Conservation (phyloP, 2,113 vertebrate genomes). For the Deroptyus accipitrinus region DNA sequence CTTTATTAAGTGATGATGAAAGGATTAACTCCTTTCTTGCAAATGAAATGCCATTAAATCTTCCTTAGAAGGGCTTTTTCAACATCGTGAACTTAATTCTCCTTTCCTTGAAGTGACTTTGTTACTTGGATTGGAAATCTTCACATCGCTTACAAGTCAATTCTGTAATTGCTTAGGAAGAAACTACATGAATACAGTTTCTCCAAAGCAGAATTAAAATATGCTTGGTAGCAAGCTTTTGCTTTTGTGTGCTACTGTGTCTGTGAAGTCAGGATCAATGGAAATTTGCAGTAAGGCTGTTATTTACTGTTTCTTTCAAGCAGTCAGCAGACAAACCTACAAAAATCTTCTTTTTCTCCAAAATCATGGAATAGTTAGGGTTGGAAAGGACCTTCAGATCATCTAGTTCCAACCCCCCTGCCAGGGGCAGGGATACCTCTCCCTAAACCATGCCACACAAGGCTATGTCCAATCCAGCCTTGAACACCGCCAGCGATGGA, state of each 20-base stretch:
- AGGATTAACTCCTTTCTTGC: neutral
- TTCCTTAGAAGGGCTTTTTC: neutral
- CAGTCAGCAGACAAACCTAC: neutral
- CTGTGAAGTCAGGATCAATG: constrained; percentile 46
- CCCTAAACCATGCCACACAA: too few species aligned
- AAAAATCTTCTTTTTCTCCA: constrained; percentile 34
- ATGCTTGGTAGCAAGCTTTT: neutral
- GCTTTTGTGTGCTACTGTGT: neutral
- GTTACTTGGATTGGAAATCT: neutral
- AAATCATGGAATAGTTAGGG: neutral
- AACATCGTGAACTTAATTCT: neutral
- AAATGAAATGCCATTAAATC: neutral
- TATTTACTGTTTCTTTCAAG: constrained; percentile 46
- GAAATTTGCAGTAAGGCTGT: constrained; percentile 23
- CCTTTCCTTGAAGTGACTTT: neutral
- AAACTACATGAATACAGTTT: neutral
- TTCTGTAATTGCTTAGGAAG: neutral
- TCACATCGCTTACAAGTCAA: neutral
- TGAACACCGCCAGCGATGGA: too few species aligned
- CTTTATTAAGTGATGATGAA: neutral
- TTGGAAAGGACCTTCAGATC: too few species aligned
- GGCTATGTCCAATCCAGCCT: too few species aligned
- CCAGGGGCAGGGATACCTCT: too few species aligned
- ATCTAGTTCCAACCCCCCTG: too few species aligned
- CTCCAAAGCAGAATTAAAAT: constrained; percentile 14